phyloP scores from a whole-genome alignment of 2,888 invertebrate species.

The Trachelus iudaicus region DNA sequence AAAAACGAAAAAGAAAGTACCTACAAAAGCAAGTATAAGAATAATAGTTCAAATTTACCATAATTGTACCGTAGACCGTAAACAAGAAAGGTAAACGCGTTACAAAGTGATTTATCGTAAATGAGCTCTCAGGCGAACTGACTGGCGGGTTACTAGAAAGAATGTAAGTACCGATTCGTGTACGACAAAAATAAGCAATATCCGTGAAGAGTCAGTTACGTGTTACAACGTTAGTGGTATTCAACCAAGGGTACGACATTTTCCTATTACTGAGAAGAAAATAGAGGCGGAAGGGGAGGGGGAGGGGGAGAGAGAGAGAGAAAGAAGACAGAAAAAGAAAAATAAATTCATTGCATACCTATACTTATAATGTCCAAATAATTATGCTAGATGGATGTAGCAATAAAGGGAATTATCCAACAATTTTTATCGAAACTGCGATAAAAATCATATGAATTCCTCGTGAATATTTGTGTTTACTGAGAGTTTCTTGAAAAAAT shows the following conservation, averaged over 20 bases:
- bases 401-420: background rate
- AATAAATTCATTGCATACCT: background rate
- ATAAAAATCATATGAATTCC: background rate
- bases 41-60: background rate
- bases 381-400: background rate
- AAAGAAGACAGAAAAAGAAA: background rate
- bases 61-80: background rate
- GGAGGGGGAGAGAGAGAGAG: no score
- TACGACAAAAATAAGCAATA: background rate
- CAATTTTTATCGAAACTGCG: background rate
- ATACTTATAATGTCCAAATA: background rate
- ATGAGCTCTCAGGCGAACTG: background rate
- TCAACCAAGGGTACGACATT: background rate
- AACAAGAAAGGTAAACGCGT: background rate
- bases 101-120: background rate
- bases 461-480: background rate
- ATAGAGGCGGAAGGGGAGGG: background rate
- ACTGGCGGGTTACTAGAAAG: background rate
- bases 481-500: background rate
- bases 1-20: background rate
- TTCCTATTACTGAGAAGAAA: background rate
- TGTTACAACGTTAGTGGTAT: background rate
- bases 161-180: background rate
- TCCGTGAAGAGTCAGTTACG: background rate
- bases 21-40: background rate